Conservation (phyloP, 2,113 vertebrate genomes). For the Spermophilus dauricus region DNA sequence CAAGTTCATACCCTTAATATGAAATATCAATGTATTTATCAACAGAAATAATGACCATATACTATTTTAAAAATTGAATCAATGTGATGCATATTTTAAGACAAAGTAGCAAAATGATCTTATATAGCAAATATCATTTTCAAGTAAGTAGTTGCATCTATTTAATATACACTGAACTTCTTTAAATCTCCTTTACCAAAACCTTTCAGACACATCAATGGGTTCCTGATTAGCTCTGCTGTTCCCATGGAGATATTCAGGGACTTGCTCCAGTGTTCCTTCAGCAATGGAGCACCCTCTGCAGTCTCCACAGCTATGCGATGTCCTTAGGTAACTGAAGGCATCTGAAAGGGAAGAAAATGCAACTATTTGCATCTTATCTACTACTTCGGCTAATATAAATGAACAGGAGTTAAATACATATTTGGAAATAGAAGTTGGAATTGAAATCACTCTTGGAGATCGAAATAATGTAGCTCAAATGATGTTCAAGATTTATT, state of each 20-base stretch:
- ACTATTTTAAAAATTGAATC: background rate
- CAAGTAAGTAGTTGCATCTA: background rate
- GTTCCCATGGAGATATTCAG: background rate
- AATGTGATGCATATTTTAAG: background rate
- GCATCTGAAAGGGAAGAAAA: slow-evolving; percentile 45
- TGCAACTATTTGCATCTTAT: background rate
- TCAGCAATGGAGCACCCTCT: background rate
- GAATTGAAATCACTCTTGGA: background rate
- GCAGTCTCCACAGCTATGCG: background rate
- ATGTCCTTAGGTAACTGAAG: background rate
- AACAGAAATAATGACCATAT: background rate
- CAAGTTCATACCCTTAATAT: background rate
- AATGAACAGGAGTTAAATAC: background rate
- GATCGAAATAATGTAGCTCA: background rate
- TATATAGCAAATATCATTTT: background rate
- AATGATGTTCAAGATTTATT: background rate
- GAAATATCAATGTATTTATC: background rate
- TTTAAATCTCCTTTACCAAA: background rate
- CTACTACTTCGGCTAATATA: slow-evolving; percentile 47
- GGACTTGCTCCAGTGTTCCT: background rate
- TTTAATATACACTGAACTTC: background rate
- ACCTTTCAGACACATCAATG: background rate
- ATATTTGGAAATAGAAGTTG: background rate
- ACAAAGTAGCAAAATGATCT: background rate
- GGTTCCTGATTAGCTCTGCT: background rate